Conservation (phyloP, 2,113 vertebrate species). For the Mastomys coucha region DNA sequence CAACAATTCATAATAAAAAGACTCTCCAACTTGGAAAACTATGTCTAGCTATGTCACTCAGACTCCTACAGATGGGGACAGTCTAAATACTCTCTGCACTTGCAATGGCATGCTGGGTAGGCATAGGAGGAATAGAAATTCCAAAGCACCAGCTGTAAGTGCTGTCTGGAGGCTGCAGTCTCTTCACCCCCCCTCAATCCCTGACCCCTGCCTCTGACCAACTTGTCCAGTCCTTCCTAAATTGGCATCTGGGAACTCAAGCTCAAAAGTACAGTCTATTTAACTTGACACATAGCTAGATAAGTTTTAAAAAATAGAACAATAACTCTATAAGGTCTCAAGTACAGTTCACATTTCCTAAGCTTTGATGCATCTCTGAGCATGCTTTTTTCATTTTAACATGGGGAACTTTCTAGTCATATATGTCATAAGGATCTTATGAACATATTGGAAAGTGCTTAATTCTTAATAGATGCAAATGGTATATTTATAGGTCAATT, state of each 20-base stretch:
- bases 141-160: neutral
- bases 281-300: neutral
- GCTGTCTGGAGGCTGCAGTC: neutral
- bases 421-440: neutral
- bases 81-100: neutral
- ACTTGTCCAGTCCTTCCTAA: neutral
- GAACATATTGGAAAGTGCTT: neutral
- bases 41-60: neutral
- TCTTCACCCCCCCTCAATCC: rapidly evolving
- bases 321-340: neutral
- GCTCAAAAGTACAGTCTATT: neutral
- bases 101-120: neutral
- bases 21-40: neutral
- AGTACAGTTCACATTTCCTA: rapidly evolving
- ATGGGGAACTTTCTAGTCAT: neutral
- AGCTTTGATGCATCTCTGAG: neutral
- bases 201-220: neutral
- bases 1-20: neutral
- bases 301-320: neutral
- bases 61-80: neutral
- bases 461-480: neutral
- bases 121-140: neutral
- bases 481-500: neutral
- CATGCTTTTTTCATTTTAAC: neutral
- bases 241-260: neutral